Evolutionary conservation across 2,797 vertebrate genomes (phyloP).

Genomic region (Peromyscus aztecus): DNA sequence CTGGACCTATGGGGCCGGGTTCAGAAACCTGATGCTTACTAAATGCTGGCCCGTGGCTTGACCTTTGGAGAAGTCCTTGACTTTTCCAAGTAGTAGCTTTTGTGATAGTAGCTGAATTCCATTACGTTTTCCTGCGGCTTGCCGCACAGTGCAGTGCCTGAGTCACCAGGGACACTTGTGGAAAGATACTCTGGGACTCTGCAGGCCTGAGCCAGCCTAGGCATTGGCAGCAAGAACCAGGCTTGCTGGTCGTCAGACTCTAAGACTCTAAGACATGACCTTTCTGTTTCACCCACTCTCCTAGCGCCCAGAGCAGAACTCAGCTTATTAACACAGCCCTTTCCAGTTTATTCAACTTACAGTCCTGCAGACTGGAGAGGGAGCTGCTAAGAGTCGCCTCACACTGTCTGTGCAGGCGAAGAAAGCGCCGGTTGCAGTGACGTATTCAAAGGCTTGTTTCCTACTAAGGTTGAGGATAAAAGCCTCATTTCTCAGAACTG

Average conservation of each 20-base stretch:
- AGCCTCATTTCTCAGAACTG: not conserved
- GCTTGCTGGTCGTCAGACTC: not conserved
- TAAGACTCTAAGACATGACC: accelerated
- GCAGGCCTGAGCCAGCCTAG: not conserved
- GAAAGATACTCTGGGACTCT: not conserved
- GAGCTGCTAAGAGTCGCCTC: not conserved
- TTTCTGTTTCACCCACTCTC: too few relatives aligned
- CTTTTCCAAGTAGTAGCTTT: too few relatives aligned
- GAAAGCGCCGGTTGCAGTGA: not conserved
- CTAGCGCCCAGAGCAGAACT: not conserved
- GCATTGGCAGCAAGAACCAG: not conserved
- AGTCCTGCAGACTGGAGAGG: not conserved
- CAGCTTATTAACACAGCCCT: accelerated
- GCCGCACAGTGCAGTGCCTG: too few relatives aligned
- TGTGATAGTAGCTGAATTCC: too few relatives aligned
- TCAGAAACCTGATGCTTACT: not conserved
- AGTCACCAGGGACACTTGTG: not conserved
- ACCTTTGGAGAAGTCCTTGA: too few relatives aligned
- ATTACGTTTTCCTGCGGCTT: too few relatives aligned
- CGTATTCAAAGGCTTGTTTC: not conserved
- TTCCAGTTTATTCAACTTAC: not conserved
- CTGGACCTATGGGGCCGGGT: not conserved
- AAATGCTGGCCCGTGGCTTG: not conserved
- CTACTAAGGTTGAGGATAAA: not conserved
- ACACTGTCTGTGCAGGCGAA: not conserved